Conservation (phyloP, 2,797 vertebrate species). For the Sebastes aleutianus region DNA sequence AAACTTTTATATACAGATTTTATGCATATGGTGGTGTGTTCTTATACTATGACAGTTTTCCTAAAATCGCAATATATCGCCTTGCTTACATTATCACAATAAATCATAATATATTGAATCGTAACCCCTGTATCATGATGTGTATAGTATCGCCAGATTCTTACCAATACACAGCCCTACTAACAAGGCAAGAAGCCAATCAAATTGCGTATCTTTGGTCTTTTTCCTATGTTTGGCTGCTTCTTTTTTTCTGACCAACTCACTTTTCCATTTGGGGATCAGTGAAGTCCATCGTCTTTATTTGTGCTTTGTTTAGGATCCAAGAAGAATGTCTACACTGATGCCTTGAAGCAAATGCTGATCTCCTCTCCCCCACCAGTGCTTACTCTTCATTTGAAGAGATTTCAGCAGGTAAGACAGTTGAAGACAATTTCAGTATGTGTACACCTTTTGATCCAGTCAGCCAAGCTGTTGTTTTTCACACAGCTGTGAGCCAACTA, state of each 20-base stretch:
- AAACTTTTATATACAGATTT: too few species aligned
- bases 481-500: background rate
- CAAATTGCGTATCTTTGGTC: background rate
- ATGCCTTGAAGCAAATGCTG: slow-evolving; percentile 96
- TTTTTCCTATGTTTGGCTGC: background rate
- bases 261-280: background rate
- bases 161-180: background rate
- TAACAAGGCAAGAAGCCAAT: background rate
- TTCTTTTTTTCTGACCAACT: background rate
- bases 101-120: too few species aligned
- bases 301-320: slow-evolving; percentile 74
- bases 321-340: slow-evolving; percentile 90
- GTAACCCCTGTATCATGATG: too few species aligned
- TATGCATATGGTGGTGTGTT: too few species aligned
- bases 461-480: background rate
- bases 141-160: too few species aligned
- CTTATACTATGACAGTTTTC: too few species aligned
- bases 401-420: slow-evolving; percentile 92
- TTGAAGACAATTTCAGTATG: background rate
- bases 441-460: background rate
- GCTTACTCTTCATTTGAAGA: slow-evolving; percentile 96
- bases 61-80: too few species aligned
- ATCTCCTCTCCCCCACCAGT: slow-evolving; percentile 91
- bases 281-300: background rate
- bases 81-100: too few species aligned